Evolutionary conservation across 2,888 invertebrate species (phyloP).

Genomic region (Lochmaea capreae): DNA sequence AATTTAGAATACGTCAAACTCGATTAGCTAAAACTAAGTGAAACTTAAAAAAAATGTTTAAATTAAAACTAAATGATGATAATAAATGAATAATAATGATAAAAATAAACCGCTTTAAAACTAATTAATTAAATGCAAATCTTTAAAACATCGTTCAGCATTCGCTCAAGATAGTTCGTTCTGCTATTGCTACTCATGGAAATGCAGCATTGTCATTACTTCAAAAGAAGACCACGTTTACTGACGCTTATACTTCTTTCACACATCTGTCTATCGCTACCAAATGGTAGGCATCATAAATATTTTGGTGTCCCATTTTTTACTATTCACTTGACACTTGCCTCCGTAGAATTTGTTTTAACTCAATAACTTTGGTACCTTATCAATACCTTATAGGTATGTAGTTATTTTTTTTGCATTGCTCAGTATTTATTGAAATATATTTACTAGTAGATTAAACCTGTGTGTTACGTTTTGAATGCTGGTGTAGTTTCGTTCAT

Average conservation of each 20-base stretch:
- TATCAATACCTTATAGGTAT: conserved; percentile 28
- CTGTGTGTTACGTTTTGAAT: conserved; percentile 36
- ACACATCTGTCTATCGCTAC: conserved; percentile 66
- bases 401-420: conserved; percentile 43
- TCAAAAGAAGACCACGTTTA: conserved; percentile 63
- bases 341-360: conserved; percentile 40
- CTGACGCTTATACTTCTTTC: conserved; percentile 65
- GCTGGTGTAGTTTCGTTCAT: conserved; percentile 54
- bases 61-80: conserved; percentile 36
- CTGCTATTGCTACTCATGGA: conserved; percentile 61
- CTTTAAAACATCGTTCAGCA: conserved; percentile 55
- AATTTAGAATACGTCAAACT: conserved; percentile 42
- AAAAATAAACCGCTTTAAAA: conserved; percentile 44
- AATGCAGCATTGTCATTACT: conserved; percentile 64
- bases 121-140: conserved; percentile 45
- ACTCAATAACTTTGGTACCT: conserved; percentile 23
- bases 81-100: conserved; percentile 47
- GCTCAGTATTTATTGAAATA: conserved; percentile 31
- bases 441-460: conserved; percentile 39
- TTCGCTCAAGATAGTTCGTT: conserved; percentile 60
- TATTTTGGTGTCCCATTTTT: conserved; percentile 45
- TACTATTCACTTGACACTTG: conserved; percentile 33
- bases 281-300: conserved; percentile 62
- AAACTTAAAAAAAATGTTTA: conserved; percentile 45
- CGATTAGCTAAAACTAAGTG: conserved; percentile 46